phyloP scores from a whole-genome alignment of 2,797 vertebrate genomes.

The Syncerus caffer region DNA sequence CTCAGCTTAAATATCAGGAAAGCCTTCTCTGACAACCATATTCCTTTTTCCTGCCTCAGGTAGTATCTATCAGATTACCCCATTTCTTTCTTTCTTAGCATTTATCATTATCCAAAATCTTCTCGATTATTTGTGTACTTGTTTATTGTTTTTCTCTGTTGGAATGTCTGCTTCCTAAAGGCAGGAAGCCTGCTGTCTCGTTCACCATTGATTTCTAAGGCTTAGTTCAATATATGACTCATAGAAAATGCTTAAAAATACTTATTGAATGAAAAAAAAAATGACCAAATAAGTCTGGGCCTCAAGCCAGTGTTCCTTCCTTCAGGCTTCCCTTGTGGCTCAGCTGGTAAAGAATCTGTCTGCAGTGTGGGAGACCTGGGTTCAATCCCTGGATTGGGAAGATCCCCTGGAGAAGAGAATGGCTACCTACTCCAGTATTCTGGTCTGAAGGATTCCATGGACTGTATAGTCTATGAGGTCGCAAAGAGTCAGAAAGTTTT shows the following conservation, averaged over 20 bases:
- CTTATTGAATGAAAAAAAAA: constrained; percentile 1
- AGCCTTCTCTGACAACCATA: neutral
- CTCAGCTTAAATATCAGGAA: neutral
- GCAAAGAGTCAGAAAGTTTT: neutral
- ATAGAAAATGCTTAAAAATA: neutral
- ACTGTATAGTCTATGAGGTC: neutral
- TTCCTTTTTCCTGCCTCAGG: neutral
- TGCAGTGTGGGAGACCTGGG: neutral
- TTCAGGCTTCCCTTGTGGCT: neutral
- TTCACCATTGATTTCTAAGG: neutral
- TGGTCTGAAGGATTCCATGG: neutral
- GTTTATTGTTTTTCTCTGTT: neutral
- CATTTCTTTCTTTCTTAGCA: neutral
- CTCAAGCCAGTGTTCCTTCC: neutral
- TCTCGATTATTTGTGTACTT: neutral
- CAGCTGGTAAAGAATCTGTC: neutral
- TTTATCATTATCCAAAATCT: neutral
- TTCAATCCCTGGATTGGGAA: neutral
- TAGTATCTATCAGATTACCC: neutral
- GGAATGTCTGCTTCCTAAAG: neutral
- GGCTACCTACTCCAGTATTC: neutral
- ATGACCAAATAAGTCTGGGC: neutral
- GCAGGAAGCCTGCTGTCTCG: neutral
- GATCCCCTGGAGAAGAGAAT: neutral
- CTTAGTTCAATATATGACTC: neutral